Conservation (phyloP, 2,888 invertebrate species). For the Drosophila eohydei region DNA sequence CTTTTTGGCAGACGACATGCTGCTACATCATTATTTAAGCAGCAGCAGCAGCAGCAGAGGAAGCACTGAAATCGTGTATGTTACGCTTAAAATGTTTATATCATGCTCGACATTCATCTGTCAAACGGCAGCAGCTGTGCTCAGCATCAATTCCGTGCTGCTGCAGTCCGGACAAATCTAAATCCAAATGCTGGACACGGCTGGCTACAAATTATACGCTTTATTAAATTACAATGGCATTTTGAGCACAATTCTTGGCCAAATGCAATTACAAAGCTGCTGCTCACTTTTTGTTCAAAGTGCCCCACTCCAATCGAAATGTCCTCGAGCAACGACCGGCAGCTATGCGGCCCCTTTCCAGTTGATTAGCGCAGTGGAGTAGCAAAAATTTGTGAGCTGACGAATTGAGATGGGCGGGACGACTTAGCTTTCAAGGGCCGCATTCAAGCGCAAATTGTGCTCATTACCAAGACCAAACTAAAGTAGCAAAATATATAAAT, state of each 20-base stretch:
- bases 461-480: conserved; percentile 46
- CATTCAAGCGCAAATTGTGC: conserved; percentile 53
- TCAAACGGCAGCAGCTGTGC: conserved; percentile 73
- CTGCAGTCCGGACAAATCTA: conserved; percentile 23
- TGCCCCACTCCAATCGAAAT: not conserved
- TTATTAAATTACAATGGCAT: conserved; percentile 67
- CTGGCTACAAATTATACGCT: conserved; percentile 67
- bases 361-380: conserved; percentile 57
- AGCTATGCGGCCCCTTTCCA: conserved; percentile 34
- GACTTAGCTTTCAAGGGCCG: conserved; percentile 41
- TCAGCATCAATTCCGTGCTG: not conserved
- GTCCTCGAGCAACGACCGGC: conserved; percentile 4
- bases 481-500: not conserved
- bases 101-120: conserved; percentile 73
- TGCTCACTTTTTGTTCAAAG: conserved; percentile 39
- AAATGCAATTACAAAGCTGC: conserved; percentile 60
- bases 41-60: not conserved
- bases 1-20: conserved; percentile 7
- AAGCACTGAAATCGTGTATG: not conserved
- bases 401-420: conserved; percentile 44
- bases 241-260: conserved; percentile 37
- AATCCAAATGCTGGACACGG: conserved; percentile 57
- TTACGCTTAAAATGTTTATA: conserved; percentile 62
- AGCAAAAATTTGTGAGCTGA: conserved; percentile 42
- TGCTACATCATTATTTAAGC: conserved; percentile 6